phyloP scores from a whole-genome alignment of 1,140 invertebrate genomes.

The Dolichoris vasculosae region DNA sequence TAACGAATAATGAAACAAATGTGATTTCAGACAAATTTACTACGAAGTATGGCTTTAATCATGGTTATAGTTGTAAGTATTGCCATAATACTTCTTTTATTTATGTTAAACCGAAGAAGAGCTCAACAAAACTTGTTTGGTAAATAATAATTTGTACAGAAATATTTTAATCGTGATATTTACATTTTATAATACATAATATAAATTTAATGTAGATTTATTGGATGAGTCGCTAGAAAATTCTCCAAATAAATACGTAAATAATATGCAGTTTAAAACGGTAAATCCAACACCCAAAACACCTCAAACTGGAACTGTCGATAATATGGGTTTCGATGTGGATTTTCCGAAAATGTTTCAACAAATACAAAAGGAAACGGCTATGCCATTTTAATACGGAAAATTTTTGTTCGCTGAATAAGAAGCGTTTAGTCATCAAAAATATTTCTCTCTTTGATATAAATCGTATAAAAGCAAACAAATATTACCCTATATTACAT shows the following conservation, averaged over 20 bases:
- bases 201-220: slow-evolving; percentile 60
- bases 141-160: slow-evolving; percentile 52
- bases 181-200: slow-evolving; percentile 26
- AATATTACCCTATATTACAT: not conserved
- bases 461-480: not conserved
- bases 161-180: slow-evolving; percentile 18
- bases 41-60: slow-evolving; percentile 64
- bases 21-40: slow-evolving; percentile 66
- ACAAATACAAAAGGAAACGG: slow-evolving; percentile 61
- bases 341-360: slow-evolving; percentile 72
- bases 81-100: slow-evolving; percentile 63
- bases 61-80: slow-evolving; percentile 66
- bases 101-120: slow-evolving; percentile 61
- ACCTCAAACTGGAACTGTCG: slow-evolving; percentile 56
- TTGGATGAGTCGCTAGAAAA: slow-evolving; percentile 70
- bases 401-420: slow-evolving; percentile 1
- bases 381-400: slow-evolving; percentile 19
- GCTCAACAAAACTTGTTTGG: slow-evolving; percentile 67
- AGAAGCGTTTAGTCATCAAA: slow-evolving; percentile 4
- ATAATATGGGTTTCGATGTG: slow-evolving; percentile 68
- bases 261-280: slow-evolving; percentile 54
- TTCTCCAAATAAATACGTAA: slow-evolving; percentile 63
- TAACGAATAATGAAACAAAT: slow-evolving; percentile 53
- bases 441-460: not conserved
- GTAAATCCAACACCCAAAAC: slow-evolving; percentile 53